phyloP scores from a whole-genome alignment of 2,113 vertebrate genomes.

The Aegotheles bennettii region DNA sequence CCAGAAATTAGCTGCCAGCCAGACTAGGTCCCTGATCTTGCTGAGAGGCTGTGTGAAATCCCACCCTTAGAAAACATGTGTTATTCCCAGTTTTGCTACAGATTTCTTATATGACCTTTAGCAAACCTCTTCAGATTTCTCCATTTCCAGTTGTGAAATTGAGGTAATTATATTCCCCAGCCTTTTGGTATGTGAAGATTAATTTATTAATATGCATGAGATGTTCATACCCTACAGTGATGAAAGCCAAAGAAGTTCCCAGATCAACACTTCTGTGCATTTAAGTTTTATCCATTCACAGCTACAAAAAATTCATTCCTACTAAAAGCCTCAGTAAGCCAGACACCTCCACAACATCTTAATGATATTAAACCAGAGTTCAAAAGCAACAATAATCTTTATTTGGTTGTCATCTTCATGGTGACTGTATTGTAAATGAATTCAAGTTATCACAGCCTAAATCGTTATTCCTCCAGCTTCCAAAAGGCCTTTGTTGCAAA shows the following conservation, averaged over 20 bases:
- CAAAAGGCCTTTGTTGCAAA: background rate
- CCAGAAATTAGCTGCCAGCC: background rate
- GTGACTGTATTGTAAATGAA: background rate
- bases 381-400: background rate
- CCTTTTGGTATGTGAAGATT: background rate
- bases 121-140: background rate
- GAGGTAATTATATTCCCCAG: background rate
- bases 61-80: background rate
- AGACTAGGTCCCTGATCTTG: background rate
- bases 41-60: background rate
- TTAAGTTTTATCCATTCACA: background rate
- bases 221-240: background rate
- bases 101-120: background rate
- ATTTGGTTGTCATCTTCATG: background rate
- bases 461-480: background rate
- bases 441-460: background rate
- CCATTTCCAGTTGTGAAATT: background rate
- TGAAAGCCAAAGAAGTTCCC: background rate
- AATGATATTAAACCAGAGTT: background rate
- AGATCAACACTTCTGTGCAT: background rate
- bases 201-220: conserved; percentile 22
- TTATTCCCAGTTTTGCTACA: background rate
- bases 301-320: background rate
- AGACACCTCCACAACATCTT: background rate
- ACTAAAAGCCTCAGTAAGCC: background rate